Evolutionary conservation across 2,113 vertebrate species (phyloP).

Genomic region (Corvus moneduloides): DNA sequence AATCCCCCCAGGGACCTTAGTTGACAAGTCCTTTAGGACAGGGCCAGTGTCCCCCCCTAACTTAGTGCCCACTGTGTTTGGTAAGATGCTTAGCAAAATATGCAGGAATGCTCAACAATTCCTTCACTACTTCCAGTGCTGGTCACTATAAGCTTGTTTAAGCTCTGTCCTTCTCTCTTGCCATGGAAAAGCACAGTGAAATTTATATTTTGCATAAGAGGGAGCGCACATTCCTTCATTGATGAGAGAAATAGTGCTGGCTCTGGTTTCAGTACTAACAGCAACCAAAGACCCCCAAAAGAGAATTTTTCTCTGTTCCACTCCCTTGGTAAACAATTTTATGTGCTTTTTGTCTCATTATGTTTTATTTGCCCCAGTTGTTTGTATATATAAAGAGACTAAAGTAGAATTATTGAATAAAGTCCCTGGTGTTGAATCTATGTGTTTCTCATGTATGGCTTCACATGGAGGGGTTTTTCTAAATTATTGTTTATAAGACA

Average conservation of each 20-base stretch:
- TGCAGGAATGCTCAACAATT: background rate
- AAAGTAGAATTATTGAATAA: constrained; percentile 24
- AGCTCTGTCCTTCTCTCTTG: background rate
- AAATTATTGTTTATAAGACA: background rate
- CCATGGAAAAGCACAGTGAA: background rate
- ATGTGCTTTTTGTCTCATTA: background rate
- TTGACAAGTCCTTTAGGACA: background rate
- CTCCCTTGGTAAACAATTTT: background rate
- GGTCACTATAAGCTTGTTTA: background rate
- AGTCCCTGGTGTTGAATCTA: background rate
- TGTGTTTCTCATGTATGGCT: constrained; percentile 5
- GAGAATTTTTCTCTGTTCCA: background rate
- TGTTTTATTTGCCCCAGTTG: constrained; percentile 10
- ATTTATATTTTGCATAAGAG: background rate
- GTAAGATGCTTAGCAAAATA: background rate
- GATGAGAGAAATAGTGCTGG: background rate
- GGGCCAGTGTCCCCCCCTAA: fast-evolving
- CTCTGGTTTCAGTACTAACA: background rate
- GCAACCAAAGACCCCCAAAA: background rate
- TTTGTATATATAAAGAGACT: background rate
- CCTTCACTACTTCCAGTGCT: background rate
- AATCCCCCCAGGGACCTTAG: background rate
- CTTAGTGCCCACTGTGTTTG: background rate
- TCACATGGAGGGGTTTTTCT: background rate
- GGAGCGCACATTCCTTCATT: background rate